Evolutionary conservation across 2,113 vertebrate genomes (phyloP).

Genomic region (Mormyrus lacerda): DNA sequence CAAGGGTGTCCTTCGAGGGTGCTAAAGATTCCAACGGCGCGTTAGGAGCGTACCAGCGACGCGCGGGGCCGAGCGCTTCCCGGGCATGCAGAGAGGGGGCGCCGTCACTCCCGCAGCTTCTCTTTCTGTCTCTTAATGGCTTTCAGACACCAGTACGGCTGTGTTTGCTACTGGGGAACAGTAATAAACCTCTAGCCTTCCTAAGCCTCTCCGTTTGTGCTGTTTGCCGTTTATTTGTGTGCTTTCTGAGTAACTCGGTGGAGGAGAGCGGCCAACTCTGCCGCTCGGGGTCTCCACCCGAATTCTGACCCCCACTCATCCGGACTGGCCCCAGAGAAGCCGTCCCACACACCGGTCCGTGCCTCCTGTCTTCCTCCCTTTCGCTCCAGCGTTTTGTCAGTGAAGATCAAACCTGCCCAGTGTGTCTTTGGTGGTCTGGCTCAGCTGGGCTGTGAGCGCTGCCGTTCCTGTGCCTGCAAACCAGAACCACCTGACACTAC

Average conservation of each 20-base stretch:
- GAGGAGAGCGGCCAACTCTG: neutral
- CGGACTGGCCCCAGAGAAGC: neutral
- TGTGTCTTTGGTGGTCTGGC: neutral
- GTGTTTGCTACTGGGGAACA: slow-evolving; percentile 8
- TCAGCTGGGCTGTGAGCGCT: neutral
- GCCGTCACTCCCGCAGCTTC: neutral
- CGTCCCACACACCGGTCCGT: neutral
- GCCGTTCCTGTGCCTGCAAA: neutral
- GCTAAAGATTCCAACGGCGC: neutral
- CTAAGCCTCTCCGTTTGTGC: neutral
- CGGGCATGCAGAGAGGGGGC: neutral
- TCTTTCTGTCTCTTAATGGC: neutral
- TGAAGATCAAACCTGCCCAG: neutral
- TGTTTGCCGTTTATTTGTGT: neutral
- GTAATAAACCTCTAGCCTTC: slow-evolving; percentile 14
- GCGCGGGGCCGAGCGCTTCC: neutral
- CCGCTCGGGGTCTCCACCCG: neutral
- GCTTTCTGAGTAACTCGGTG: neutral
- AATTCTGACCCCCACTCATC: neutral
- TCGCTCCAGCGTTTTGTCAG: neutral
- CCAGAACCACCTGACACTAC: neutral
- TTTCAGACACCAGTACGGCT: neutral
- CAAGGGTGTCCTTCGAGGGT: neutral
- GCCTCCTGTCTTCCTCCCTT: neutral
- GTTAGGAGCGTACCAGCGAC: neutral